Evolutionary conservation across 2,888 invertebrate genomes (phyloP).

Genomic region (Conus canariensis): DNA sequence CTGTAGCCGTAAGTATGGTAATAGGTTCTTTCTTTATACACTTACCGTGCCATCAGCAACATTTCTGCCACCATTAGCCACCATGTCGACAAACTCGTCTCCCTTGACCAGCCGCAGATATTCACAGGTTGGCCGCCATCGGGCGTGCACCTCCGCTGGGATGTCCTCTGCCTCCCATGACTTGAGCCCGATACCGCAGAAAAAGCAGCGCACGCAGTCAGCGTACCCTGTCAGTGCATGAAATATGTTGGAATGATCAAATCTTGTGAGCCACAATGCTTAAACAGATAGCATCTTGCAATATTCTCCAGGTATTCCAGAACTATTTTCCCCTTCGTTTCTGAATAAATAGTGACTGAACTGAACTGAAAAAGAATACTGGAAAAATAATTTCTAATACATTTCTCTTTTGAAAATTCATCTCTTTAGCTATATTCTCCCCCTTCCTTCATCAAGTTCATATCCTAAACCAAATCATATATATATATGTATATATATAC

Average conservation of each 20-base stretch:
- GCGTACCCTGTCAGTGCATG: constrained; percentile 28
- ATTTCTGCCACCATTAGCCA: constrained; percentile 20
- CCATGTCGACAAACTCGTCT: constrained; percentile 37
- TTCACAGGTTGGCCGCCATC: constrained; percentile 38
- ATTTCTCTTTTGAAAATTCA: too few relatives aligned
- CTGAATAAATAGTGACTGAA: too few relatives aligned
- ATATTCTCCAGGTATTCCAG: too few relatives aligned
- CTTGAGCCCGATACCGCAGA: constrained; percentile 44
- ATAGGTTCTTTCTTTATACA: background rate
- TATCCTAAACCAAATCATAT: too few relatives aligned
- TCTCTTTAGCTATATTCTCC: too few relatives aligned
- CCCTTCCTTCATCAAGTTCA: too few relatives aligned
- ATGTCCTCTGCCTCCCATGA: constrained; percentile 38
- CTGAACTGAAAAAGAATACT: too few relatives aligned
- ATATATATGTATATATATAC: too few relatives aligned
- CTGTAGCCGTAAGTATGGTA: too few relatives aligned
- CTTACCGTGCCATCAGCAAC: background rate
- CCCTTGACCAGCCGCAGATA: constrained; percentile 40
- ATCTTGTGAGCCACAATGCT: too few relatives aligned
- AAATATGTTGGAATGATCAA: background rate
- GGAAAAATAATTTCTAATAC: too few relatives aligned
- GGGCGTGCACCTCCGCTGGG: constrained; percentile 33
- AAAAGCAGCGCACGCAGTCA: constrained; percentile 45
- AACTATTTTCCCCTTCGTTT: too few relatives aligned
- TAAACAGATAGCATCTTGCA: background rate